Evolutionary conservation across 1,140 invertebrate genomes (phyloP).

Genomic region (Polypedilum pembai): DNA sequence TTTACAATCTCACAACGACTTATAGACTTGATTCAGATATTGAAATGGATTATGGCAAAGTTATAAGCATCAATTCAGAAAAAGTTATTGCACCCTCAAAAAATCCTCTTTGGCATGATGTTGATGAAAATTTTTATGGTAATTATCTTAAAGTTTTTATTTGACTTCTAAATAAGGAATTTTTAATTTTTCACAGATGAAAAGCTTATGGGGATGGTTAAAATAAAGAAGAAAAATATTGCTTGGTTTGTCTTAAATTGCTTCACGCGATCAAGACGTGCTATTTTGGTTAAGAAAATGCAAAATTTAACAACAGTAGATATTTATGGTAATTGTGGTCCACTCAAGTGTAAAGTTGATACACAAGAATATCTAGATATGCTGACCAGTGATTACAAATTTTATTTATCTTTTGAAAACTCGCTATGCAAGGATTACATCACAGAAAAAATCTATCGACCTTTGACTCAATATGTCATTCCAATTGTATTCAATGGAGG

Average conservation of each 20-base stretch:
- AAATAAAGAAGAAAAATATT: slow-evolving; percentile 44
- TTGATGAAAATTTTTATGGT: not conserved
- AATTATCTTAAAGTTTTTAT: not conserved
- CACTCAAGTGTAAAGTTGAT: slow-evolving; percentile 38
- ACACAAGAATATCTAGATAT: slow-evolving; percentile 43
- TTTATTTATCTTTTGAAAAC: slow-evolving; percentile 65
- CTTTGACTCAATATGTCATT: slow-evolving; percentile 44
- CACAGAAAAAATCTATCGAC: slow-evolving; percentile 54
- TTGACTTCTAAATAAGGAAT: not conserved
- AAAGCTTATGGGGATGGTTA: not conserved
- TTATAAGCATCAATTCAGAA: not conserved
- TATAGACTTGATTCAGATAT: slow-evolving; percentile 58
- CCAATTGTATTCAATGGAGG: slow-evolving; percentile 50
- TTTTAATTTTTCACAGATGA: not conserved
- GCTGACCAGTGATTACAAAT: slow-evolving; percentile 50
- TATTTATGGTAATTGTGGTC: slow-evolving; percentile 61
- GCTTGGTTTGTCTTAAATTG: slow-evolving; percentile 63
- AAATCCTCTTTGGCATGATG: not conserved
- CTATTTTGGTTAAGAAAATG: slow-evolving; percentile 51
- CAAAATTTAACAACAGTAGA: slow-evolving; percentile 49
- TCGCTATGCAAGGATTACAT: slow-evolving; percentile 53
- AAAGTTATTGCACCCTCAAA: not conserved
- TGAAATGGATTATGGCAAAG: not conserved
- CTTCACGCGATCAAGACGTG: slow-evolving; percentile 45
- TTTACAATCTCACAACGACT: slow-evolving; percentile 54